Conservation (phyloP, 2,888 invertebrate species). For the Lepetodrilus schrolli region DNA sequence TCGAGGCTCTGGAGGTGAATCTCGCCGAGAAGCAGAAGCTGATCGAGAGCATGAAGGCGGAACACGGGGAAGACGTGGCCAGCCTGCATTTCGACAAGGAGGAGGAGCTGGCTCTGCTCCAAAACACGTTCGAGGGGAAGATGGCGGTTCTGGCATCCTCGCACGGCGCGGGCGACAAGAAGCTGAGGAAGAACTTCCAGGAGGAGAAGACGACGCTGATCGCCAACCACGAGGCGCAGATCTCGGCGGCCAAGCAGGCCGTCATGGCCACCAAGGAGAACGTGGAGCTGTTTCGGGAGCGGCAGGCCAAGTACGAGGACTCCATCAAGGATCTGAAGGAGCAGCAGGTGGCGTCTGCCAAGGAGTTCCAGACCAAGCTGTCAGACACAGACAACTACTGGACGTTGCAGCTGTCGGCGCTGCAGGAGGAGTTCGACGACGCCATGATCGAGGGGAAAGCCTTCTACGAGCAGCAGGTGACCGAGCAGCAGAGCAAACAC, state of each 20-base stretch:
- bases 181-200: not conserved
- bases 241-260: conserved; percentile 25
- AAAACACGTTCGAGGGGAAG: conserved; percentile 7
- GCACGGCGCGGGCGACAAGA: not conserved
- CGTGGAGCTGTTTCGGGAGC: not conserved
- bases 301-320: conserved; percentile 27
- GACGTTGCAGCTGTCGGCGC: conserved; percentile 50
- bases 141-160: not conserved
- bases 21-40: not conserved
- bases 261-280: not conserved
- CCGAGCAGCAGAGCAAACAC: conserved; percentile 35
- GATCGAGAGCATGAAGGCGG: not conserved
- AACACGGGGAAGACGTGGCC: not conserved
- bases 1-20: not conserved
- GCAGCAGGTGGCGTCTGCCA: not conserved
- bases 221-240: conserved; percentile 23
- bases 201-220: conserved; percentile 34
- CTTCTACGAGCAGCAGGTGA: conserved; percentile 33
- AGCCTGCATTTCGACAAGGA: not conserved
- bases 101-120: conserved; percentile 13
- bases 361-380: not conserved
- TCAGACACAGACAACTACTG: conserved; percentile 49
- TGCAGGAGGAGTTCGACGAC: conserved; percentile 51
- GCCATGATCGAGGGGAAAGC: conserved; percentile 43
- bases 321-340: conserved; percentile 26